These are phyloP conservation scores for Bagarius yarrelli DNA, from an alignment of 2,113 vertebrate genomes.

Conservation along the genomic window DNA sequence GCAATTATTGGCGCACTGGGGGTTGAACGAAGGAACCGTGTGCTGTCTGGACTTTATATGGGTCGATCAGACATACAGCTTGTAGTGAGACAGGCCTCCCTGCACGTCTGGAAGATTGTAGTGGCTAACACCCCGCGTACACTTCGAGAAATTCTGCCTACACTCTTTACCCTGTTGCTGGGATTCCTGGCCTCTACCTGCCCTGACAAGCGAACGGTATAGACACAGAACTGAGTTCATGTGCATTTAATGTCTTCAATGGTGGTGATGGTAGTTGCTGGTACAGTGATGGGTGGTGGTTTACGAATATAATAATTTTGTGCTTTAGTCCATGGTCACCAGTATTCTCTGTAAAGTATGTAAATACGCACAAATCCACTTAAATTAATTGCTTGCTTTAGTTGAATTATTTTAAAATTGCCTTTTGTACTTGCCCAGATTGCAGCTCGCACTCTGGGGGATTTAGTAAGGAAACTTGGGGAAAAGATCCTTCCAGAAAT, in stretches of 20 bases:
- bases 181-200: constrained; percentile 97
- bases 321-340: neutral
- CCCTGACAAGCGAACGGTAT: constrained; percentile 93
- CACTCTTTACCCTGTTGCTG: constrained; percentile 89
- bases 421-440: constrained; percentile 71
- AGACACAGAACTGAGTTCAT: constrained; percentile 6
- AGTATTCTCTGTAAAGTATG: neutral
- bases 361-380: neutral
- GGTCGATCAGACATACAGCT: constrained; percentile 96
- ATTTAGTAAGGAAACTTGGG: constrained; percentile 95
- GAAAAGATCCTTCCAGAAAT: constrained; percentile 99
- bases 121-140: constrained; percentile 97
- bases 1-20: constrained; percentile 93
- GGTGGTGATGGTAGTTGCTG: neutral
- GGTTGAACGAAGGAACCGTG: constrained; percentile 88
- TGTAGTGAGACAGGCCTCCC: constrained; percentile 92
- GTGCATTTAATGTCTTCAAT: neutral
- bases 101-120: constrained; percentile 98
- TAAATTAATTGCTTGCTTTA: neutral
- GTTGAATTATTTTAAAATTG: neutral
- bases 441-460: constrained; percentile 91
- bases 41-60: constrained; percentile 96
- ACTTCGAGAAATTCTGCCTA: constrained; percentile 91
- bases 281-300: neutral
- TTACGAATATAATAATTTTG: neutral